Conservation (phyloP, 1,140 invertebrate genomes). For the Phthorimaea operculella region DNA sequence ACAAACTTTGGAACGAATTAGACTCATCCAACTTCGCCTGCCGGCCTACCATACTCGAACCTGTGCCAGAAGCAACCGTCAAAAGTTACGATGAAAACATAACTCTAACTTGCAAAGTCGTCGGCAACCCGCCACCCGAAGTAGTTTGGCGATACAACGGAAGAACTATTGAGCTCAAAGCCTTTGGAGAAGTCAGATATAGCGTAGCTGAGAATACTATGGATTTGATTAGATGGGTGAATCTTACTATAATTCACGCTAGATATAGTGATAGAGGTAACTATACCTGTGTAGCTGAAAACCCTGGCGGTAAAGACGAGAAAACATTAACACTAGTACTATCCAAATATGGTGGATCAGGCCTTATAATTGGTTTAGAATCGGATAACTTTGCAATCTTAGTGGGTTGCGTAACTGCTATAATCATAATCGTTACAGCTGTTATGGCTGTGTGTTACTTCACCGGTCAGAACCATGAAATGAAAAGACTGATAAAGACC, state of each 20-base stretch:
- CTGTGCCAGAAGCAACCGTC: slow-evolving; percentile 64
- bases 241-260: slow-evolving; percentile 80
- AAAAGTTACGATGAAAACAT: slow-evolving; percentile 76
- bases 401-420: slow-evolving; percentile 61
- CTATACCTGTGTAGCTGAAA: slow-evolving; percentile 88
- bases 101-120: slow-evolving; percentile 82
- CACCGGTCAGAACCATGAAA: slow-evolving; percentile 70
- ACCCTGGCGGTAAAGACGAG: slow-evolving; percentile 84
- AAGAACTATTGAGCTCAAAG: slow-evolving; percentile 69
- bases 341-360: slow-evolving; percentile 58
- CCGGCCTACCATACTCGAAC: slow-evolving; percentile 76
- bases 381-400: slow-evolving; percentile 65
- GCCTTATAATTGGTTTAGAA: slow-evolving; percentile 52
- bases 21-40: slow-evolving; percentile 84
- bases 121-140: slow-evolving; percentile 80
- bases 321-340: slow-evolving; percentile 76
- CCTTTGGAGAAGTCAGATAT: slow-evolving; percentile 67
- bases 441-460: slow-evolving; percentile 73
- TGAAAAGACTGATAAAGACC: slow-evolving; percentile 69
- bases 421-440: slow-evolving; percentile 71
- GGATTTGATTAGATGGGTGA: slow-evolving; percentile 74
- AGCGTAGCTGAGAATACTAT: slow-evolving; percentile 58
- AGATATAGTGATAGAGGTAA: slow-evolving; percentile 82
- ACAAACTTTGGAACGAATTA: slow-evolving; percentile 79
- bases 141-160: slow-evolving; percentile 78